Base-by-base conservation (phyloP, 1,140 invertebrate species). In the Bombyx mori region DNA sequence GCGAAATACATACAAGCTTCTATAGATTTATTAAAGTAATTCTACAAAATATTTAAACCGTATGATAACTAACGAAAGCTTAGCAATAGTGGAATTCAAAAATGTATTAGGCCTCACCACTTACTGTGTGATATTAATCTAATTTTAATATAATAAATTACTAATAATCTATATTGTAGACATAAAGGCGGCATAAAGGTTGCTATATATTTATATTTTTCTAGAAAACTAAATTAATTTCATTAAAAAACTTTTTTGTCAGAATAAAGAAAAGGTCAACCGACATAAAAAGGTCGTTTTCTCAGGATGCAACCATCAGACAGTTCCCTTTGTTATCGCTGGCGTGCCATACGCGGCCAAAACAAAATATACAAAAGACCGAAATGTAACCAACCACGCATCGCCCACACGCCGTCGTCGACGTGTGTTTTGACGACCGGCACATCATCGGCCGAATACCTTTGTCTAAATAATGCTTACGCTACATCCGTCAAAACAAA, bases 361-460 rank as follows among this genome's bases (percentile, higher is more conserved):
- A 79, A 72, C 65, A 80, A 77, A 83, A 83, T 81, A 83, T 79
- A 79, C 78, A 81, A 61, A 60, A 57, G 66, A 79, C 75, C 69
- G 54, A 79, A 81, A 77, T 81, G 77, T 83, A 79, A 76, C 80
- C 75, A 51, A 54, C 26, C 57, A 70, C 71, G 63, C 60, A 54
- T 66, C 64, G 73, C 59, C 76, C 77, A 81, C 78, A 75, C 75
- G 73, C 69, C 63, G 54, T 52, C 54, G 55, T 48, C 26, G 58
- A 56, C 65, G 49, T 53, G 9, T 78, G 69, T 78, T 77, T 76
- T 71, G 73, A 76, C 70, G 67, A 67, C 53, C 71, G 65, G 65
- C 55, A 65, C 65, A 62, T 73, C 73, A 72, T 66, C 65, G 64
- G 56, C 58, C 47, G 42, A 53, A 53, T 53, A 53, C 52, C 52